A percentile compares a stretch with the other conserved stretches of the same genome.
phyloP scores from a whole-genome alignment of 2,113 vertebrate genomes.

The Lamprotornis superbus region DNA sequence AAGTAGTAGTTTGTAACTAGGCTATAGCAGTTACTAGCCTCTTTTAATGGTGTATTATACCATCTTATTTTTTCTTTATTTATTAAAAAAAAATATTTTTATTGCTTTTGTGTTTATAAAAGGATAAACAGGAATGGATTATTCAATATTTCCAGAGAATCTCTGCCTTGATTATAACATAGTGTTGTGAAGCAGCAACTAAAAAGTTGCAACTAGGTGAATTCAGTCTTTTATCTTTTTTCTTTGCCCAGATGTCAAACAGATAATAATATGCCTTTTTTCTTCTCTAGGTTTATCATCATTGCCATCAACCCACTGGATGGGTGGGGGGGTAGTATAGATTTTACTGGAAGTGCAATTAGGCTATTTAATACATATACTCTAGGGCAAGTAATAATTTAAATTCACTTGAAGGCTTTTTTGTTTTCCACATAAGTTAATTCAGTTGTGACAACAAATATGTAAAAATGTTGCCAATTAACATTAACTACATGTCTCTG shows the following conservation, averaged over 20 bases:
- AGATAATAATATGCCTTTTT: neutral
- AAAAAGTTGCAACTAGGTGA: neutral
- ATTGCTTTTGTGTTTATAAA: slow-evolving; percentile 28
- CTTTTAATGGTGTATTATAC: neutral
- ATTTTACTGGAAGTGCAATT: neutral
- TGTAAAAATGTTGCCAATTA: neutral
- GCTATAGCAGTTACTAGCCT: neutral
- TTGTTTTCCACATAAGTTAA: neutral
- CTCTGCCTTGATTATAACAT: slow-evolving; percentile 8
- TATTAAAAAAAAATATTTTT: slow-evolving; percentile 55
- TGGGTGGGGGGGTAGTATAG: neutral
- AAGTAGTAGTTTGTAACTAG: neutral
- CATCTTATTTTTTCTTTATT: slow-evolving; percentile 14
- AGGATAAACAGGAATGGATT: slow-evolving; percentile 39
- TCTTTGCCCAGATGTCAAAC: neutral
- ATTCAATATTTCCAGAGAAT: slow-evolving; percentile 38
- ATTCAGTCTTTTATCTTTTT: neutral
- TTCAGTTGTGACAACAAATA: slow-evolving; percentile 10
- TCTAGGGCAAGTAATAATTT: neutral
- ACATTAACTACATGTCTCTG: neutral
- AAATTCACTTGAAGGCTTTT: neutral
- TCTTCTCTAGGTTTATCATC: neutral
- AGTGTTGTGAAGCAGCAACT: neutral
- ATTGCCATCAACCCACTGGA: neutral
- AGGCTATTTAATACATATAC: neutral